Evolutionary conservation across 2,113 vertebrate genomes (phyloP).

Genomic region (Prunella fulvescens): DNA sequence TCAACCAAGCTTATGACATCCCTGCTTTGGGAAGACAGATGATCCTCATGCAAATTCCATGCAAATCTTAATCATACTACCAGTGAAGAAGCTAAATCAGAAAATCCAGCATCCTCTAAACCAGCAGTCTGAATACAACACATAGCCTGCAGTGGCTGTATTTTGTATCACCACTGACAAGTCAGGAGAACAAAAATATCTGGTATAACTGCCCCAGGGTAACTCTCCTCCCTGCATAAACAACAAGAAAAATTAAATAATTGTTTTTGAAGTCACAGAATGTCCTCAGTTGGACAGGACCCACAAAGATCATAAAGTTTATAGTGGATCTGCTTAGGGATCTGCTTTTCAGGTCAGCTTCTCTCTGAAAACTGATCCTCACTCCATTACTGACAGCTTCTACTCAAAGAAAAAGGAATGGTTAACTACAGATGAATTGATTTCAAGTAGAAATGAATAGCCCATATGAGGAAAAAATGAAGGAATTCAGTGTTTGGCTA

Average conservation of each 20-base stretch:
- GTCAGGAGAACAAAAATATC: not conserved
- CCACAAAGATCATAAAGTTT: not conserved
- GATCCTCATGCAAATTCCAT: not conserved
- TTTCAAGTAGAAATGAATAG: not conserved
- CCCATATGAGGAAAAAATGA: not conserved
- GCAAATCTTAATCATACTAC: not conserved
- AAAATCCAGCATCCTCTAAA: not conserved
- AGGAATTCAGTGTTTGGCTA: not conserved
- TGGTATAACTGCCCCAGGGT: not conserved
- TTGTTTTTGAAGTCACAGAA: not conserved
- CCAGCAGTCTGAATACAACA: not conserved
- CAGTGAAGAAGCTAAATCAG: not conserved
- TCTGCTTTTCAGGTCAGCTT: not conserved
- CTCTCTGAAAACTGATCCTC: not conserved
- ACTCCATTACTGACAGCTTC: not conserved
- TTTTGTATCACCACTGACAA: not conserved
- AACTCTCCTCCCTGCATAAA: not conserved
- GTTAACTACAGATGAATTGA: not conserved
- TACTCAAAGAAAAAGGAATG: not conserved
- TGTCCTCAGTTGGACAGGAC: not conserved
- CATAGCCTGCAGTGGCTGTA: not conserved
- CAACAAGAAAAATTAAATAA: not conserved
- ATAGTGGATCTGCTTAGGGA: not conserved
- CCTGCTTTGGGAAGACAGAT: not conserved
- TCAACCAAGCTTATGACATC: not conserved